These are phyloP conservation scores for Acrocephalus arundinaceus DNA, from an alignment of 2,113 vertebrate genomes.

Conservation along the genomic window DNA sequence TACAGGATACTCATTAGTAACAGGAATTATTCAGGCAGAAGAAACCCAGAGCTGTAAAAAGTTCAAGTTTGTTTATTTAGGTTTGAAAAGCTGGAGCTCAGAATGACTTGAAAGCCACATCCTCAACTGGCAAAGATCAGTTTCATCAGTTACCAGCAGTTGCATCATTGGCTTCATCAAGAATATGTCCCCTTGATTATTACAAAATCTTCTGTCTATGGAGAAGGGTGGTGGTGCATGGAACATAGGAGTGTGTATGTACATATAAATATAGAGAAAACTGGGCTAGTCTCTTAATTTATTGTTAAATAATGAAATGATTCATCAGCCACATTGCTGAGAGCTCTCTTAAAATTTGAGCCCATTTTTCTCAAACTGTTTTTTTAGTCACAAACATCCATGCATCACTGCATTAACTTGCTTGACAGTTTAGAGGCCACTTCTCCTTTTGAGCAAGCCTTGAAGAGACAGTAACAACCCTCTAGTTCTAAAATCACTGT, in stretches of 20 bases:
- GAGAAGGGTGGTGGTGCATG: neutral
- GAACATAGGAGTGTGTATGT: neutral
- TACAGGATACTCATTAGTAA: neutral
- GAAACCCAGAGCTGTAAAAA: neutral
- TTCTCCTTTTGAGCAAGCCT: neutral
- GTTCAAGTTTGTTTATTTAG: neutral
- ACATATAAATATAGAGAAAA: neutral
- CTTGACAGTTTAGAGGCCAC: slow-evolving; percentile 5
- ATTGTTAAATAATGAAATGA: neutral
- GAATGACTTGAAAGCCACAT: slow-evolving; percentile 8
- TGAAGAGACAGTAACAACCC: slow-evolving; percentile 5
- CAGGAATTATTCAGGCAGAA: neutral
- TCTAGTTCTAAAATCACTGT: slow-evolving; percentile 1
- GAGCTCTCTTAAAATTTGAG: neutral
- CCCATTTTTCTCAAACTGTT: neutral
- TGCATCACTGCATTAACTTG: neutral
- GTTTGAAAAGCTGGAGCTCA: neutral
- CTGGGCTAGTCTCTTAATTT: neutral
- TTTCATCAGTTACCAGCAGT: neutral
- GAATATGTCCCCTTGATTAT: neutral
- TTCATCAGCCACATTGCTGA: neutral
- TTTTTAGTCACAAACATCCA: neutral
- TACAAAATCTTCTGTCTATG: neutral
- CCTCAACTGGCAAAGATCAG: neutral
- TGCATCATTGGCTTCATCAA: neutral